Evolutionary conservation across 2,113 vertebrate genomes (phyloP), one percentile per base, ranked within the genome.

Genomic region (Nannobrachium achirus): DNA sequence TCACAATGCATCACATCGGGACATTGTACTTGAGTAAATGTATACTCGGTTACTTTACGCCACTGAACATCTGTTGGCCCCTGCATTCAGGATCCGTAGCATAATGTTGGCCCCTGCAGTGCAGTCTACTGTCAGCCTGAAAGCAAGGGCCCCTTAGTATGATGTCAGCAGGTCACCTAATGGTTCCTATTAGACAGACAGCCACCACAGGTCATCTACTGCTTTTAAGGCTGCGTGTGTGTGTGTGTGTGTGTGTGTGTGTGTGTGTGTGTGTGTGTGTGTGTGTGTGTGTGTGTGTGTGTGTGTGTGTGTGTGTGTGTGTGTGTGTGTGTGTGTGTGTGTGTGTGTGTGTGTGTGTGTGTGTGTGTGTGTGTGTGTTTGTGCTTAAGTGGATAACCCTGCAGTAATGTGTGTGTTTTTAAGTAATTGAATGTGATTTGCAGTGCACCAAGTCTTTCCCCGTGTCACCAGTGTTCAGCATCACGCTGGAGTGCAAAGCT

Each of bases 401-500:
- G 56, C 69, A 75, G 40, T 82, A 75, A 80, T 66, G 76, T 63
- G 52, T 65, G 66, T 75, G 80, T 85, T 73, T 85, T 65, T 56
- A 76, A 62, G 66, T 64, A 69, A 71, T 60, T 63, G 74, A 66
- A 61, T 61, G 56, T 14, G 65, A 52, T 64, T 72, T 18, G 8
- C 63, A 44, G 56, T 78, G 69, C 74, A 77, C 61, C 48, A 52
- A 64, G 71, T 58, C 68, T 1, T 38, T 48, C 45, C 16, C 15
- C 18, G 44, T 19, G 57, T 75, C 15, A 46, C 72, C 81, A 84
- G 66, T n/a, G 10, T 10, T 66, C 60, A 78, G 79, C 56, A 41
- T 70, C 10, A 42, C 15, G 77, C 77, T 66, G 76, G 83, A 84
- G 84, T 86, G 83, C 69, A 83, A 85, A 82, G 78, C 84, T 86